These are phyloP conservation scores for Eulimnadia texana DNA, from an alignment of 1,140 invertebrate genomes.

Conservation along the genomic window DNA sequence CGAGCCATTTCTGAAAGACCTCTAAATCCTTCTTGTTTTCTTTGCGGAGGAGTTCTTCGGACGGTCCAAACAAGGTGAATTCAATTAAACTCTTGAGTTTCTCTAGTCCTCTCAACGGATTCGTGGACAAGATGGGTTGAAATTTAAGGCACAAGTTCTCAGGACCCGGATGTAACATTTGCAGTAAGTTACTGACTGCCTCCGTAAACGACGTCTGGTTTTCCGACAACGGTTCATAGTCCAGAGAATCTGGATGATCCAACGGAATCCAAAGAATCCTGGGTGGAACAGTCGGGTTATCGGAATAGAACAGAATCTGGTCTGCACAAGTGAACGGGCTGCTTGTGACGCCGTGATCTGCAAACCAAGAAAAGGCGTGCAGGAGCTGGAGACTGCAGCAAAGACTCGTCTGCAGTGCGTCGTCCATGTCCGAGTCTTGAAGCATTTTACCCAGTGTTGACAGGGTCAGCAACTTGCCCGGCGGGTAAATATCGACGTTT, in stretches of 20 bases:
- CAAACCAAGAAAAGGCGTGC: neutral
- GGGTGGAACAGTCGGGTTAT: too few species aligned
- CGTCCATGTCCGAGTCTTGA: neutral
- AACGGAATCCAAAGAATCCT: too few species aligned
- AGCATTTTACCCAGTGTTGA: neutral
- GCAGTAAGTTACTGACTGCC: too few species aligned
- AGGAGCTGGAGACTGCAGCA: neutral
- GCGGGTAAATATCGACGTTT: constrained; percentile 5
- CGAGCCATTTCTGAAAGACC: constrained; percentile 56
- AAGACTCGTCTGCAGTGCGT: neutral
- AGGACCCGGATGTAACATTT: too few species aligned
- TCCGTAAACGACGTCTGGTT: too few species aligned
- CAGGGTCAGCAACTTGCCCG: neutral
- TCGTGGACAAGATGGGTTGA: neutral
- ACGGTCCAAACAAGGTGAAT: constrained; percentile 63
- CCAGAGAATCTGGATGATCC: too few species aligned
- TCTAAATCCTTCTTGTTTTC: constrained; percentile 45
- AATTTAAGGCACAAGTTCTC: too few species aligned
- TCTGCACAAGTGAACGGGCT: too few species aligned
- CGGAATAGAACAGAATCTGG: too few species aligned
- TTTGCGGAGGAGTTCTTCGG: constrained; percentile 49
- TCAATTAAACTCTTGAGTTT: constrained; percentile 58
- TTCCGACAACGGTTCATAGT: too few species aligned
- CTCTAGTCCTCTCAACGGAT: constrained; percentile 29
- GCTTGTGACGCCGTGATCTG: neutral